Evolutionary conservation across 2,888 invertebrate species (phyloP).

Genomic region (Octonoba sinensis): DNA sequence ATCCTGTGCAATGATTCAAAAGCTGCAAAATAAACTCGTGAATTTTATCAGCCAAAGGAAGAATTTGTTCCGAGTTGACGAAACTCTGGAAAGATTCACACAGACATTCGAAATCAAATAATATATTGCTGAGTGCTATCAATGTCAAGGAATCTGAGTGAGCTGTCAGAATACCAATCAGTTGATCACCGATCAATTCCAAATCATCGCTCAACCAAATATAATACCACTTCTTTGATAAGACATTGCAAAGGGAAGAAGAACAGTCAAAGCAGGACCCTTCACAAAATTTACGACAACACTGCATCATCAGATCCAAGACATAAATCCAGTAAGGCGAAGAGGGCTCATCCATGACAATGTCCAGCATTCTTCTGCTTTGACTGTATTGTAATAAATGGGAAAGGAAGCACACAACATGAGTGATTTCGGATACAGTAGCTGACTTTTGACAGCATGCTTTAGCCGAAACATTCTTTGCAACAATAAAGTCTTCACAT

Average conservation of each 20-base stretch:
- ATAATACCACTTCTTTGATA: constrained; percentile 38
- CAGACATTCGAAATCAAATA: constrained; percentile 30
- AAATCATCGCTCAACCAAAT: constrained; percentile 13
- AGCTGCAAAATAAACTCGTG: constrained; percentile 19
- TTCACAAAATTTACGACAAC: constrained; percentile 23
- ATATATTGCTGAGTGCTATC: background rate
- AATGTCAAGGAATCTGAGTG: background rate
- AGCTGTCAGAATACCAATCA: no score
- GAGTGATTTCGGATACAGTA: constrained; percentile 32
- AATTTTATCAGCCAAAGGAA: background rate
- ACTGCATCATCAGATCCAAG: constrained; percentile 31
- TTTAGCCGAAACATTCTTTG: background rate
- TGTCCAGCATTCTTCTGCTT: constrained; percentile 21
- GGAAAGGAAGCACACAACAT: constrained; percentile 42
- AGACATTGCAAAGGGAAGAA: constrained; percentile 3
- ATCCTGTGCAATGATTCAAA: constrained; percentile 3
- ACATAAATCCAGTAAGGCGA: constrained; percentile 24
- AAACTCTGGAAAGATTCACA: constrained; percentile 1
- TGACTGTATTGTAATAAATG: constrained; percentile 37
- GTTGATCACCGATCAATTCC: no score
- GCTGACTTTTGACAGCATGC: constrained; percentile 34
- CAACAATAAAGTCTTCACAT: constrained; percentile 26
- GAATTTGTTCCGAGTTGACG: no score
- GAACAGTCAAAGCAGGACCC: constrained; percentile 40
- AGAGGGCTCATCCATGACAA: background rate